Percentiles rank a stretch among this genome's conserved stretches.
Evolutionary conservation across 2,888 invertebrate genomes (phyloP).

Genomic region (Hypolimnas misippus): DNA sequence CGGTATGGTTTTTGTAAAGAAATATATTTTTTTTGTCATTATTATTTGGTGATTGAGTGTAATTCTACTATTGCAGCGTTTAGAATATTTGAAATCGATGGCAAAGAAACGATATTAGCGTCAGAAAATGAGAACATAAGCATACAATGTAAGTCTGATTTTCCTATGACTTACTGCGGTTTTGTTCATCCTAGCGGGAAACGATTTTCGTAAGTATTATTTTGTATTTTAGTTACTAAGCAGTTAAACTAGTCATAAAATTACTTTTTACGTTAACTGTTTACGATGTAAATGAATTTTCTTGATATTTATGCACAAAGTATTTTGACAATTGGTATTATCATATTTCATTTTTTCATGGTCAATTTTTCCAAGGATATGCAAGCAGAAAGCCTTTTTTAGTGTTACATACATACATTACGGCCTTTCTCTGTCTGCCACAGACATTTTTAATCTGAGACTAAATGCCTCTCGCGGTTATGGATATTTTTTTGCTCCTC

Average conservation of each 20-base stretch:
- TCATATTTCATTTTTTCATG: background rate
- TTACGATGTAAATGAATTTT: background rate
- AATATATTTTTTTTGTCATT: background rate
- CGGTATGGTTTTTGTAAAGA: conserved; percentile 33
- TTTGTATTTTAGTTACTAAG: background rate
- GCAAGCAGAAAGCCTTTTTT: no score
- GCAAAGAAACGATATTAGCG: conserved; percentile 66
- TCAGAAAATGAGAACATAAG: conserved; percentile 63
- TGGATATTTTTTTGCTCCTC: no score
- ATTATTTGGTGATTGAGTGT: conserved; percentile 8
- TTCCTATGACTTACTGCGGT: conserved; percentile 73
- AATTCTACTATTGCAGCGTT: conserved; percentile 55
- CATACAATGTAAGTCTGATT: conserved; percentile 66
- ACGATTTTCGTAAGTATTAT: conserved; percentile 71
- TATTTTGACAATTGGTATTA: background rate
- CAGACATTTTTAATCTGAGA: no score
- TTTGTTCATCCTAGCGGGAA: conserved; percentile 72
- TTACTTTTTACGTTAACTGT: background rate
- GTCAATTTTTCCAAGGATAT: background rate
- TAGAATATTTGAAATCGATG: conserved; percentile 61
- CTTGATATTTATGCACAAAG: background rate
- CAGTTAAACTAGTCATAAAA: background rate
- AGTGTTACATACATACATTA: no score
- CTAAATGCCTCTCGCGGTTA: no score
- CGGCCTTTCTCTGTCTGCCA: no score